A percentile compares a stretch with the other conserved stretches of the same genome.
Evolutionary conservation across 2,888 invertebrate genomes (phyloP).

Genomic region (Chaetoderma sp.): DNA sequence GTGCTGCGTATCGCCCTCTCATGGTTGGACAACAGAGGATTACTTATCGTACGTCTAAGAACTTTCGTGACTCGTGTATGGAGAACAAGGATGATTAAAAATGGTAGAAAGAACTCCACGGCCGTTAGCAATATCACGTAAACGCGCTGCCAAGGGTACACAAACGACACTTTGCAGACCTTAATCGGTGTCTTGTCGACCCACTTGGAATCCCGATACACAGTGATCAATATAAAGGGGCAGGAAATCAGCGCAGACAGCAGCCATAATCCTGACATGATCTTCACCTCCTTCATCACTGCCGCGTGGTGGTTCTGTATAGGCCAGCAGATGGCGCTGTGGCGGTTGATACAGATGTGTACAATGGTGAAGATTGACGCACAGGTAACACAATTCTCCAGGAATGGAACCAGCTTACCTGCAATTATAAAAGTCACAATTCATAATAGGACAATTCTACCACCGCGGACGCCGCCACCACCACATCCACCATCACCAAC

Average conservation of each 20-base stretch:
- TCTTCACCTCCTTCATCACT: not conserved
- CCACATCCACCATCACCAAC: too few relatives aligned
- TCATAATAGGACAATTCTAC: too few relatives aligned
- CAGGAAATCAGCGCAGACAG: not conserved
- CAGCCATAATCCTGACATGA: not conserved
- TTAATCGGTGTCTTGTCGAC: not conserved
- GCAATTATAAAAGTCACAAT: not conserved
- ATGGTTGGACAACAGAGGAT: not conserved
- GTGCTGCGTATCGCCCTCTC: not conserved
- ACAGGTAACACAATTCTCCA: not conserved
- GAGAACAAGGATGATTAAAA: not conserved
- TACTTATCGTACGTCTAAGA: not conserved
- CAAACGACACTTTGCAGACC: not conserved
- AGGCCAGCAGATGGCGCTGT: not conserved
- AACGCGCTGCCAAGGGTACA: not conserved
- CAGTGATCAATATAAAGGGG: not conserved
- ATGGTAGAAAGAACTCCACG: not conserved
- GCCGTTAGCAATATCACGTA: not conserved
- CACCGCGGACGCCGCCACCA: too few relatives aligned
- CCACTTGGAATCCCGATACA: slow-evolving; percentile 1
- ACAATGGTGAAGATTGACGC: not conserved
- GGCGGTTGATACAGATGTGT: not conserved
- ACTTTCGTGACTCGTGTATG: not conserved
- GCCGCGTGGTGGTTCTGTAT: not conserved
- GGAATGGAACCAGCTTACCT: not conserved